Conservation (phyloP, 2,797 vertebrate genomes). For the Pseudomugil tenellus region DNA sequence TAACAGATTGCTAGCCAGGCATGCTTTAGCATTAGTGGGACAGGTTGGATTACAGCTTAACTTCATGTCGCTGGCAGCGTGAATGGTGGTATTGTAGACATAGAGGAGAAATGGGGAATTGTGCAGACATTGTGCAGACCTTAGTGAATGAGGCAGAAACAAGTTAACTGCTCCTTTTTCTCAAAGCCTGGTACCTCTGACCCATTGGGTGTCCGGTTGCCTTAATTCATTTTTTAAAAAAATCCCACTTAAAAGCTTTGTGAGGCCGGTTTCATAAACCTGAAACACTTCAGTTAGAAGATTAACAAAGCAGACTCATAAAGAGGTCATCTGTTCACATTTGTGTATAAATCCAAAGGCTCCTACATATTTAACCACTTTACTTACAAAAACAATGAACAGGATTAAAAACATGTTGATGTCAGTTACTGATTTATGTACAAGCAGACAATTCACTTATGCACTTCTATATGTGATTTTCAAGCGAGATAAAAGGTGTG, state of each 20-base stretch:
- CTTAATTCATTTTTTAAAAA: constrained; percentile 56
- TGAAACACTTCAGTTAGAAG: constrained; percentile 21
- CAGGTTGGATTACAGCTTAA: constrained; percentile 52
- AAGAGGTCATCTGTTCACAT: constrained; percentile 27
- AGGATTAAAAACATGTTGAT: too few species aligned
- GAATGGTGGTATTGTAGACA: constrained; percentile 61
- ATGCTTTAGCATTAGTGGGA: constrained; percentile 37
- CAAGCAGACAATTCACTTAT: constrained; percentile 1
- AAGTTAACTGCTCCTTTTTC: constrained; percentile 41
- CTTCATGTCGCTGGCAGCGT: constrained; percentile 8
- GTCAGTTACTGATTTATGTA: too few species aligned
- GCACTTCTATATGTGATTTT: constrained; percentile 38
- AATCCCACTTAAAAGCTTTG: constrained; percentile 38
- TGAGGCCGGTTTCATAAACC: constrained; percentile 12
- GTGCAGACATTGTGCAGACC: constrained; percentile 29
- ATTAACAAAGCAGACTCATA: constrained; percentile 31
- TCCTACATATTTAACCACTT: background rate
- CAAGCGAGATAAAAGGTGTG: constrained; percentile 32
- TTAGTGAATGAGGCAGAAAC: constrained; percentile 41
- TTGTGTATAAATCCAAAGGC: constrained; percentile 1
- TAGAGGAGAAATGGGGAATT: background rate
- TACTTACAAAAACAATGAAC: background rate
- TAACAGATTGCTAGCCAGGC: constrained; percentile 6
- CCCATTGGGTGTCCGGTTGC: constrained; percentile 60
- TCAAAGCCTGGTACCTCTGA: constrained; percentile 46